Base-by-base conservation (phyloP, 2,113 vertebrate genomes). In the Xerus inauris region DNA sequence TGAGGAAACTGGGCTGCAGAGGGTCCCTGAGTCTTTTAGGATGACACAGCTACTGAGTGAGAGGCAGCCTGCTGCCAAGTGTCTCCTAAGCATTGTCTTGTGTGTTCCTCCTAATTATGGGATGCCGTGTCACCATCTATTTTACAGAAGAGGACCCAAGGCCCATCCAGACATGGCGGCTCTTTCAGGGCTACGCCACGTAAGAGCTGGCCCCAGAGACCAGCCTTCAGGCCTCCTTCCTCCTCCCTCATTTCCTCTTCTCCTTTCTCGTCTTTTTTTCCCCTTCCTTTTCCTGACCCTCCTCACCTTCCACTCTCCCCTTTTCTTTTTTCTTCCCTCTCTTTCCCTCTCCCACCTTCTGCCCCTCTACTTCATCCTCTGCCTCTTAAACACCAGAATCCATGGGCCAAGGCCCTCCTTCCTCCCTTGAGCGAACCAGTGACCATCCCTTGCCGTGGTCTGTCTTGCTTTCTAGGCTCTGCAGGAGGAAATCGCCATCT, bases 401-500 rank as follows among this genome's bases (percentile, higher is more conserved):
- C 3, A 0, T 19, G 59, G 28, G 32, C 40, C 7, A 1, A 45
- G 35, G 9, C 35, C 4, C 0, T n/a, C 51, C 38, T 30, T 47
- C 82, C 30, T 35, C 38, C 6, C 12, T 59, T 0, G 0, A 19
- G 17, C 3, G 17, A 45, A 5, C 19, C 26, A 5, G 12, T 54
- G 40, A 35, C 40, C 0, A 0, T 67, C 64, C 26, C 79, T 65
- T 32, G n/a, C 85, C 62, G 11, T 82, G 59, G 6, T 96, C 86
- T 94, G 12, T 95, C 85, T 97, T 62, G 20, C 26, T 72, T 40
- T 87, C 14, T 94, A 99, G 99, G 99, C 99, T 38, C 98, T 99
- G 59, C 99, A 99, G 94, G 99, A 99, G 89, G 99, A 99, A 97
- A 99, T 99, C 45, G 97, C 97, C 9, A 98, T 99, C 97, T 99